Evolutionary conservation across 1,140 invertebrate genomes (phyloP), one percentile per base, ranked within the genome.

Genomic region (Wiebesia pumilae): DNA sequence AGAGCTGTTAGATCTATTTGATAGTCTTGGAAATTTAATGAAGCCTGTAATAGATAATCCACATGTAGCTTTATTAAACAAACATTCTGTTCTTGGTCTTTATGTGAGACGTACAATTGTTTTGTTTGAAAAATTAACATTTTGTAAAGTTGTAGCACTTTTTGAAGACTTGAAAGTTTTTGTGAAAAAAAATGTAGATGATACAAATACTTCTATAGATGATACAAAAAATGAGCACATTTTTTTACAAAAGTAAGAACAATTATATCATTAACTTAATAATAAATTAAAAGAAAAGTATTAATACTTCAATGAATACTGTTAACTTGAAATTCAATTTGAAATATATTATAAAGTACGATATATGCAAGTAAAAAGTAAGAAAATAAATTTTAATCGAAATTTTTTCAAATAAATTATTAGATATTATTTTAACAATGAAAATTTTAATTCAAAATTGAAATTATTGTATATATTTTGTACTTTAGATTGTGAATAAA

Each of bases 71-170:
- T 85, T 88, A 54, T 89, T 95, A 27, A 94, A 93, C 85, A 94
- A 94, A 88, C 94, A 93, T 90, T 94, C 94, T 30, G 93, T 96
- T 91, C 91, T 94, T 93, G 96, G 96, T 38, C 91, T 97, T 85
- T 98, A 97, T 93, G 94, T 98, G 83, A 95, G 97, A 87, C 94
- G 97, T 90, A 96, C 98, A 90, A 95, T 97, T 83, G 93, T 98
- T 3, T 95, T 96, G 83, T 96, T 98, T 92, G 97, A 98, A 89
- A 97, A 97, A 91, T 93, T 98, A 67, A 95, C 96, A 40, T 98
- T 98, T 93, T 96, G 96, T 51, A 96, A 97, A 94, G 95, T 97
- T 40, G 95, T 96, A 81, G 93, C 94, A 43, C 93, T 97, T 65
- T 96, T 96, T 90, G 95, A 96, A 88, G 95, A 95, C 88, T 96